These are phyloP conservation scores for Bujurquina vittata DNA, from an alignment of 2,113 vertebrate species.

Conservation along the genomic window DNA sequence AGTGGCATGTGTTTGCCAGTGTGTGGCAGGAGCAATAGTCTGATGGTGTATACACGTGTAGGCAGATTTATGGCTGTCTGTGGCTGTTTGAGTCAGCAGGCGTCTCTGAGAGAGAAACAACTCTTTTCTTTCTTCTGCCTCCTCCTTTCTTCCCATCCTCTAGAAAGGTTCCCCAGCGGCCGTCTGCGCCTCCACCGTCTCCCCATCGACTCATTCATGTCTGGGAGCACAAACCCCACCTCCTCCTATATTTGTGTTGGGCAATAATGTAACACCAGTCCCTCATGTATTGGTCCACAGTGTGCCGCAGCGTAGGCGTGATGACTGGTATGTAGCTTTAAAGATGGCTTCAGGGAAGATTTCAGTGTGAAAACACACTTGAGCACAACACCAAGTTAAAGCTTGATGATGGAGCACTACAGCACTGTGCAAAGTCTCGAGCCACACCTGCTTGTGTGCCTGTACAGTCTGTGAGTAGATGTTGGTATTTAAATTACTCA, in stretches of 20 bases:
- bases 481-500: too few relatives aligned
- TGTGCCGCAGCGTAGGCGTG: slow-evolving; percentile 5
- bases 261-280: slow-evolving; percentile 9
- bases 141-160: not conserved
- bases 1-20: not conserved
- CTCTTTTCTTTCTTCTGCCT: slow-evolving; percentile 11
- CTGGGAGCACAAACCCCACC: slow-evolving; percentile 1
- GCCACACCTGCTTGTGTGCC: not conserved
- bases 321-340: slow-evolving; percentile 12
- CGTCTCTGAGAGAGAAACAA: not conserved
- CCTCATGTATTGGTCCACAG: not conserved
- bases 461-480: too few relatives aligned
- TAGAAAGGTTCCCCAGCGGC: slow-evolving; percentile 19
- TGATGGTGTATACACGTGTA: slow-evolving; percentile 11
- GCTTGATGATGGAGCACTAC: not conserved
- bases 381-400: not conserved
- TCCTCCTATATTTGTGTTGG: slow-evolving; percentile 3
- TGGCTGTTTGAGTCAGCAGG: slow-evolving; percentile 20
- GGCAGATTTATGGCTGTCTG: slow-evolving; percentile 9
- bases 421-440: not conserved
- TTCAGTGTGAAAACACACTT: not conserved
- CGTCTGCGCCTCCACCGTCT: slow-evolving; percentile 21
- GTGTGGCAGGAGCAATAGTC: not conserved
- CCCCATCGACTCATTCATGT: slow-evolving; percentile 38
- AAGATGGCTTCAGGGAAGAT: not conserved